These are phyloP conservation scores for Ochropacha duplaris DNA, from an alignment of 2,888 invertebrate species.

Conservation along the genomic window DNA sequence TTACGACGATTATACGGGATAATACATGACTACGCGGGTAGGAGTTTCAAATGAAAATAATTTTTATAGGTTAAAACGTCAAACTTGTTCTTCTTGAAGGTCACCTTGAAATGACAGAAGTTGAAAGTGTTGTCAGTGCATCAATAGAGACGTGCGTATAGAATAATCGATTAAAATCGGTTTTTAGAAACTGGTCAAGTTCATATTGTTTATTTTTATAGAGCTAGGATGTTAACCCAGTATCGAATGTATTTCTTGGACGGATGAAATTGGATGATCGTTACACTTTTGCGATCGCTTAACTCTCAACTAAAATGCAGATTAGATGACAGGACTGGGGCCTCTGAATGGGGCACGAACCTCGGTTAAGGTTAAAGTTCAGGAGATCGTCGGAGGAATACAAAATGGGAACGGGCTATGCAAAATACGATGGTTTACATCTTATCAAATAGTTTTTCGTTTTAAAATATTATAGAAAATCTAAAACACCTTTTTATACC, in stretches of 20 bases:
- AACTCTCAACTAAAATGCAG: too few relatives aligned
- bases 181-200: neutral
- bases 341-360: too few relatives aligned
- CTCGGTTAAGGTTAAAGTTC: too few relatives aligned
- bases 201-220: neutral
- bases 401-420: too few relatives aligned
- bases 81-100: conserved; percentile 64
- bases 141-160: neutral
- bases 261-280: too few relatives aligned
- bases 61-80: conserved; percentile 69
- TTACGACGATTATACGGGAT: conserved; percentile 47
- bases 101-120: conserved; percentile 74
- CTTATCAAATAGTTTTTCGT: too few relatives aligned
- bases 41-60: conserved; percentile 68
- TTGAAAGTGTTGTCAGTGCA: conserved; percentile 3
- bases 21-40: conserved; percentile 75
- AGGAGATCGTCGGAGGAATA: too few relatives aligned
- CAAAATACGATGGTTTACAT: too few relatives aligned
- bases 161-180: neutral
- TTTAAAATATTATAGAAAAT: neutral
- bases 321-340: too few relatives aligned
- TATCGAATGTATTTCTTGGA: too few relatives aligned
- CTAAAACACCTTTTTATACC: neutral
- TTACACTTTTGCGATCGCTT: too few relatives aligned
- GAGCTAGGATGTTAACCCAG: neutral